These are phyloP conservation scores for Nezara viridula DNA, from an alignment of 2,888 invertebrate species.

Conservation along the genomic window DNA sequence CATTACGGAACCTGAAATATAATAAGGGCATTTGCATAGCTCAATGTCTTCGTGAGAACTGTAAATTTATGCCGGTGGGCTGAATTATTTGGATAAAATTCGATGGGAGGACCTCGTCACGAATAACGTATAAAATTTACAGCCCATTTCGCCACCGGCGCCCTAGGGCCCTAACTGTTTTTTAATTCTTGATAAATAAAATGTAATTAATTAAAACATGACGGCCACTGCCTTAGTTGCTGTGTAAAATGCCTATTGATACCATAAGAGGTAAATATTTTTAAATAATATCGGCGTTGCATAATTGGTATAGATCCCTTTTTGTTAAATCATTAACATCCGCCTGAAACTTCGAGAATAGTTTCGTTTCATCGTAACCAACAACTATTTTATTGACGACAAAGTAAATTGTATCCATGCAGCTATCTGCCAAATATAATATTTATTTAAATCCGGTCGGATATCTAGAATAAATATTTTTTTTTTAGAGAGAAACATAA, in stretches of 20 bases:
- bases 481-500: too few relatives aligned
- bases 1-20: conserved; percentile 10
- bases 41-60: conserved; percentile 45
- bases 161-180: background rate
- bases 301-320: too few relatives aligned
- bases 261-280: background rate
- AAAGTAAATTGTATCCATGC: too few relatives aligned
- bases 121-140: conserved; percentile 29
- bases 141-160: background rate
- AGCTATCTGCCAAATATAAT: too few relatives aligned
- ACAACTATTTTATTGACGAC: too few relatives aligned
- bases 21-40: conserved; percentile 45
- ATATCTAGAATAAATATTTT: too few relatives aligned
- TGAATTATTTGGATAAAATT: conserved; percentile 26
- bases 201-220: background rate
- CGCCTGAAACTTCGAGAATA: too few relatives aligned
- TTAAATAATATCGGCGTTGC: background rate
- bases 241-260: background rate
- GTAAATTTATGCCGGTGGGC: conserved; percentile 4
- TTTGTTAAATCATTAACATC: too few relatives aligned
- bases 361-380: too few relatives aligned
- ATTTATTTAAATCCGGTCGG: too few relatives aligned
- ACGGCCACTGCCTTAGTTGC: background rate
- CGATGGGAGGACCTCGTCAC: background rate
- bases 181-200: background rate